Conservation (phyloP, 2,797 vertebrate species). For the Malurus splendens region DNA sequence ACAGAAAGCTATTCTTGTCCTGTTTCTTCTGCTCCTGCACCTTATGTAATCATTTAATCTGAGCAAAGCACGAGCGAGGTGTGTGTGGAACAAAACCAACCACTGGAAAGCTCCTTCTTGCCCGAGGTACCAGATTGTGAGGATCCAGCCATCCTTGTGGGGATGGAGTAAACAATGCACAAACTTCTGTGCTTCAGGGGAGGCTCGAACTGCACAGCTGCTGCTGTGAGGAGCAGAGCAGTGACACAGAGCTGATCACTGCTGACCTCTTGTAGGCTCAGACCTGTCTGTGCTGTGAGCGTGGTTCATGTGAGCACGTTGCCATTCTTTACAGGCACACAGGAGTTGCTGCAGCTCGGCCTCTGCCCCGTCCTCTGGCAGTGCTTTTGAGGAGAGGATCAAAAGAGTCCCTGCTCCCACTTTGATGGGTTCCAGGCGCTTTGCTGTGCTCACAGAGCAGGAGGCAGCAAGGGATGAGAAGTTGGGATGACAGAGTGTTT, state of each 20-base stretch:
- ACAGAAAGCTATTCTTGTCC: neutral
- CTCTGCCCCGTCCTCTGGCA: neutral
- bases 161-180: neutral
- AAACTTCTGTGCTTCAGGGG: neutral
- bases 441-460: neutral
- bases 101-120: neutral
- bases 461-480: neutral
- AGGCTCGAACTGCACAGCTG: neutral
- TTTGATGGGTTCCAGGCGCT: neutral
- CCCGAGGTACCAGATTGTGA: neutral
- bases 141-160: neutral
- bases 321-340: neutral
- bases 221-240: neutral
- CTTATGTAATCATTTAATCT: neutral
- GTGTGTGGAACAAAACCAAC: neutral
- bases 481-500: neutral
- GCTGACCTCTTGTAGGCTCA: neutral
- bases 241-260: neutral
- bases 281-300: neutral
- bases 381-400: neutral
- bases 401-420: neutral
- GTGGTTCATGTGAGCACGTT: neutral
- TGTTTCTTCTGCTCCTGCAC: neutral
- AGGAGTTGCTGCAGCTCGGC: neutral
- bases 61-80: neutral